Percentiles rank a stretch among this genome's conserved stretches.
Evolutionary conservation across 2,113 vertebrate species (phyloP).

Genomic region (Gavia stellata): DNA sequence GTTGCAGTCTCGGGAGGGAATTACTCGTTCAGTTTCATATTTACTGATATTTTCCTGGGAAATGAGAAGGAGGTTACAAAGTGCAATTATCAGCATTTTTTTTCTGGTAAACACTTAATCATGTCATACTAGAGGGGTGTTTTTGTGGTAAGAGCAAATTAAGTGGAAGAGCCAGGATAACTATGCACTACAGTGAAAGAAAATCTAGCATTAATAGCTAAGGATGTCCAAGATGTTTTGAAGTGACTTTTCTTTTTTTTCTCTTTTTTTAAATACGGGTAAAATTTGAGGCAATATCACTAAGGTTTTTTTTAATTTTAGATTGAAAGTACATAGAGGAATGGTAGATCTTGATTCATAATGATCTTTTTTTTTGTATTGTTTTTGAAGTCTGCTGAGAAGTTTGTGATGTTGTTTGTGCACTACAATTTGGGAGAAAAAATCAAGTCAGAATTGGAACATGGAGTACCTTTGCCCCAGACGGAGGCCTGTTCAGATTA

Average conservation of each 20-base stretch:
- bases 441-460: slow-evolving; percentile 32
- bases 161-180: slow-evolving; percentile 69
- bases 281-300: slow-evolving; percentile 81
- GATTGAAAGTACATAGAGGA: slow-evolving; percentile 52
- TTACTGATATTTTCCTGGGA: slow-evolving; percentile 68
- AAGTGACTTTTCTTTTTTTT: slow-evolving; percentile 58
- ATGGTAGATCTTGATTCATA: slow-evolving; percentile 59
- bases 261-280: slow-evolving; percentile 75
- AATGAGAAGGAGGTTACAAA: slow-evolving; percentile 78
- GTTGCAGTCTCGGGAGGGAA: slow-evolving; percentile 75
- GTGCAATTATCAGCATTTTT: slow-evolving; percentile 95
- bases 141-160: slow-evolving; percentile 65
- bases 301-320: slow-evolving; percentile 43
- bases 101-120: slow-evolving; percentile 68
- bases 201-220: slow-evolving; percentile 64
- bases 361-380: slow-evolving; percentile 58
- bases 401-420: slow-evolving; percentile 57
- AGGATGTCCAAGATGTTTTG: slow-evolving; percentile 56
- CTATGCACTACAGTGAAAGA: slow-evolving; percentile 74
- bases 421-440: slow-evolving; percentile 50
- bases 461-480: not conserved
- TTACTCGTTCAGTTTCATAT: slow-evolving; percentile 61
- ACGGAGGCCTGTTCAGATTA: slow-evolving; percentile 27
- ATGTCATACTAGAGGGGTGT: slow-evolving; percentile 50
- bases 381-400: slow-evolving; percentile 56